phyloP scores from a whole-genome alignment of 2,797 vertebrate genomes.

The Remorina albescens region DNA sequence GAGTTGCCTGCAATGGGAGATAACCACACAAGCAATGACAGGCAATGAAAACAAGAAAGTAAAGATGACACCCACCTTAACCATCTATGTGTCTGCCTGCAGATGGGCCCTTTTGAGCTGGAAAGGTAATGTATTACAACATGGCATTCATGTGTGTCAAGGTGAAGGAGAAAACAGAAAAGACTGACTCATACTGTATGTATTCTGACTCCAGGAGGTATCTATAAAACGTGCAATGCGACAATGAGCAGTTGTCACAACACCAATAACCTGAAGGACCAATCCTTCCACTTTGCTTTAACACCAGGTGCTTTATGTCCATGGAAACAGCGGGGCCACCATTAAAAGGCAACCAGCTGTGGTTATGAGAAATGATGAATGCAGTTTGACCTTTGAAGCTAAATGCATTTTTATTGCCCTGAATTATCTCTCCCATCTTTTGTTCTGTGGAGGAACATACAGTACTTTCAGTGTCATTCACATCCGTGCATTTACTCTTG shows the following conservation, averaged over 20 bases:
- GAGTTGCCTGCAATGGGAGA: constrained; percentile 86
- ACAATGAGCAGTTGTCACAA: constrained; percentile 70
- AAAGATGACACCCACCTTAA: constrained; percentile 20
- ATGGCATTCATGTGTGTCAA: constrained; percentile 40
- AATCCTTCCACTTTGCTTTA: constrained; percentile 64
- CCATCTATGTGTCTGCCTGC: constrained; percentile 11
- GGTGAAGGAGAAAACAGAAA: constrained; percentile 30
- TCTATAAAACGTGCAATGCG: constrained; percentile 73
- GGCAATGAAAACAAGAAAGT: constrained; percentile 44
- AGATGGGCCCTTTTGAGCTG: constrained; percentile 40
- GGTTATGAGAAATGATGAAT: constrained; percentile 71
- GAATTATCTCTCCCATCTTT: constrained; percentile 60
- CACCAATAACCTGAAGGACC: constrained; percentile 68
- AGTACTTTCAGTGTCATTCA: constrained; percentile 29
- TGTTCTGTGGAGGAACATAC: constrained; percentile 47
- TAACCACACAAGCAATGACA: constrained; percentile 36
- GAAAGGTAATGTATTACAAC: constrained; percentile 38
- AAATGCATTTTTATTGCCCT: constrained; percentile 65
- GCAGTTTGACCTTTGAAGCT: constrained; percentile 69
- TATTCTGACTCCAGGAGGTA: constrained; percentile 56
- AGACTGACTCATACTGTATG: constrained; percentile 45
- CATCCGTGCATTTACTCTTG: constrained; percentile 31
- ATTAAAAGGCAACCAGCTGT: constrained; percentile 77
- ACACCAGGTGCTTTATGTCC: constrained; percentile 68
- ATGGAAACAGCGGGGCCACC: constrained; percentile 65